Evolutionary conservation across 2,888 invertebrate species (phyloP), one percentile per base, ranked within the genome.

Genomic region (Metopia argyrocephala): DNA sequence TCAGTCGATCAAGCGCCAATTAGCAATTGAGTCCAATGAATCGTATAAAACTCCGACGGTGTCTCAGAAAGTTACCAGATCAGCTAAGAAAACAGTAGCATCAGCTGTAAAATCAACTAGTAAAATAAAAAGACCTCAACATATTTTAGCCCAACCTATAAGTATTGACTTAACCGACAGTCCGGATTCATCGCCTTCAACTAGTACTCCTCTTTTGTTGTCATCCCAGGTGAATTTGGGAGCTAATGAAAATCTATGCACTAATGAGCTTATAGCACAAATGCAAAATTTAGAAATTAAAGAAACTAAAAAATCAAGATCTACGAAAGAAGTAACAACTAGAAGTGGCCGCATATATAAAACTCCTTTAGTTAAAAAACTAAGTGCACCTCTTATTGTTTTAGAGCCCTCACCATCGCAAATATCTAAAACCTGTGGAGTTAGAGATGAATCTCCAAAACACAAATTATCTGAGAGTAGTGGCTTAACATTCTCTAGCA

Each of bases 121-220:
- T 23, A 62, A 76, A 76, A 28, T 21, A 28, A 57, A 71, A 48
- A 27, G 21, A 20, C 15, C 50, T 78, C 4, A 83, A 84, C 38
- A 84, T 1, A 85, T 87, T 71, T 65, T 82, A 23, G 84, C 86
- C 46, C 86, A 86, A 61, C n/a, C 78, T 0, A 85, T 87, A 15
- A 79, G 85, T 7, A 71, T 83, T 2, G 83, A 85, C 46, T 68
- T 79, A 46, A 50, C 65, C n/a, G 80, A 84, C 27, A 83, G 66
- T 56, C 46, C 25, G 15, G 9, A 20, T 46, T 21, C 57, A 7
- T 45, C 71, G 4, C 20, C 69, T 28, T 1, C 18, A 1, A 61
- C 54, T 31, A 38, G 48, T 15, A 21, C 65, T 2, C 50, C 48
- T 2, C 57, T 28, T 1, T 57, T 57, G 2, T 45, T 59, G 18